Evolutionary conservation across 2,113 vertebrate species (phyloP).

Genomic region (Albula glossodonta): DNA sequence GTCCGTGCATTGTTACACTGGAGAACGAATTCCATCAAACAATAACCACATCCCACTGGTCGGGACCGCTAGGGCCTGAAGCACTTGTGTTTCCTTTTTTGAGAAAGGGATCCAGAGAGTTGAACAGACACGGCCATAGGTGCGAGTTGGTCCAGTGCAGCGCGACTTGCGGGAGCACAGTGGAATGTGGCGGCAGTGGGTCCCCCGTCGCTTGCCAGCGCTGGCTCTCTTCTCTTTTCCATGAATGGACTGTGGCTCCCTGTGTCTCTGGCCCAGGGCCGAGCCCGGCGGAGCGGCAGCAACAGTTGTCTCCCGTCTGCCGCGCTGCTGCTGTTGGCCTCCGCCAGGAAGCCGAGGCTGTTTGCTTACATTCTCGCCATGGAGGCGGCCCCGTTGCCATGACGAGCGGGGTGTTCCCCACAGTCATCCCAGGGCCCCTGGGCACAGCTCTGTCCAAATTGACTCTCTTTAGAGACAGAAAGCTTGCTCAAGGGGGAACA

Average conservation of each 20-base stretch:
- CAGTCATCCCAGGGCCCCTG: slow-evolving; percentile 71
- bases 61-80: no score
- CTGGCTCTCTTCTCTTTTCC: slow-evolving; percentile 8
- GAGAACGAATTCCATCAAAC: not conserved
- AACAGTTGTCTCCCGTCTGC: slow-evolving; percentile 49
- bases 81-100: not conserved
- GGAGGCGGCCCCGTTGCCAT: slow-evolving; percentile 75
- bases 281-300: slow-evolving; percentile 42
- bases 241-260: slow-evolving; percentile 42
- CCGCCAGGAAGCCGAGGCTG: slow-evolving; percentile 58
- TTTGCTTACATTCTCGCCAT: slow-evolving; percentile 73
- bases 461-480: slow-evolving; percentile 56
- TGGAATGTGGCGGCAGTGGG: slow-evolving; percentile 6
- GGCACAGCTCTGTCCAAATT: slow-evolving; percentile 57
- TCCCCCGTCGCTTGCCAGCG: not conserved
- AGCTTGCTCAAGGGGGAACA: slow-evolving; percentile 66
- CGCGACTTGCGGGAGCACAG: not conserved
- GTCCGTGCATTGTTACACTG: not conserved
- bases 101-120: not conserved
- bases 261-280: slow-evolving; percentile 43
- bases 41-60: not conserved
- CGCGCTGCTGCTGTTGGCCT: slow-evolving; percentile 60
- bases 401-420: slow-evolving; percentile 71
- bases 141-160: not conserved
- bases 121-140: no score